Evolutionary conservation across 2,797 vertebrate genomes (phyloP).

Genomic region (Neostethus bicornis): DNA sequence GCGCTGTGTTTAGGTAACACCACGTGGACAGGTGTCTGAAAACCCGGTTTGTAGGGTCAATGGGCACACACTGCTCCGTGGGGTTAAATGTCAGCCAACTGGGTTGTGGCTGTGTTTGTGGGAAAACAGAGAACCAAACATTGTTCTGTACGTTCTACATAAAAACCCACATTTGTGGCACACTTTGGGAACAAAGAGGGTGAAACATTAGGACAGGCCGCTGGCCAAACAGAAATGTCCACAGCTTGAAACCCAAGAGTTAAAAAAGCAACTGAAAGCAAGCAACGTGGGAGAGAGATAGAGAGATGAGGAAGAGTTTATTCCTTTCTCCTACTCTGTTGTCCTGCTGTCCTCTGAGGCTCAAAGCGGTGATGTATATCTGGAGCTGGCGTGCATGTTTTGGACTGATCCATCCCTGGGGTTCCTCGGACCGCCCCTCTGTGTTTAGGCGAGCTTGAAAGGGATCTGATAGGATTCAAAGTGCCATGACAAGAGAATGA

Average conservation of each 20-base stretch:
- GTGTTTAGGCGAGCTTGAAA: conserved; percentile 74
- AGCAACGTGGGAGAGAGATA: conserved; percentile 46
- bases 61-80: background rate
- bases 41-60: conserved; percentile 12
- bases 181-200: background rate
- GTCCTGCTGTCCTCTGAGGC: conserved; percentile 56
- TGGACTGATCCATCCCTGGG: conserved; percentile 61
- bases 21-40: conserved; percentile 48
- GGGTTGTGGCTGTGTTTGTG: background rate
- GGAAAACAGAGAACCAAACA: no score
- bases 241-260: conserved; percentile 23
- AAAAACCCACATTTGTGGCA: background rate
- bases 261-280: conserved; percentile 14
- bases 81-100: conserved; percentile 5
- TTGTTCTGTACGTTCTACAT: background rate
- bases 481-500: conserved; percentile 70
- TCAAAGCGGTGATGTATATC: conserved; percentile 62
- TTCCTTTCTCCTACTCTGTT: conserved; percentile 51
- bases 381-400: conserved; percentile 64
- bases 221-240: conserved; percentile 4
- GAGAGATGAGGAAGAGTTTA: conserved; percentile 62
- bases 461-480: conserved; percentile 76
- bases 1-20: conserved; percentile 39
- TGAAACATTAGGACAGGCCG: background rate
- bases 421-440: conserved; percentile 59